These are phyloP conservation scores for Pyrrhia umbra DNA, from an alignment of 2,888 invertebrate genomes.

Conservation along the genomic window DNA sequence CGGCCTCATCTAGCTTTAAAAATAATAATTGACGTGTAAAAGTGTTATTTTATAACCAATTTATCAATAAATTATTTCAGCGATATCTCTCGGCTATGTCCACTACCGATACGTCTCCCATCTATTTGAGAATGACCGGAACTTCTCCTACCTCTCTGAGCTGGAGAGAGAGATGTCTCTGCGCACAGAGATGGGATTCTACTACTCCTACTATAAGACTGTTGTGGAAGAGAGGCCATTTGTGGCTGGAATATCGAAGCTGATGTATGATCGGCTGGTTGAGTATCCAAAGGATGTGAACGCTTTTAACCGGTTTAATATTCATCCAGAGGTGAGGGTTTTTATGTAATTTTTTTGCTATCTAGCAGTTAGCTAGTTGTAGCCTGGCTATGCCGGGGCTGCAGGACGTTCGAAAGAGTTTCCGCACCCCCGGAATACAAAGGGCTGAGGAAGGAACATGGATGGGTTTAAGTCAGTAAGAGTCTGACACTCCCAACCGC, in stretches of 20 bases:
- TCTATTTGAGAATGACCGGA: constrained; percentile 95
- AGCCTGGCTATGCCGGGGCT: no score
- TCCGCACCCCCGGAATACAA: no score
- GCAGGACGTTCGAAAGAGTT: no score
- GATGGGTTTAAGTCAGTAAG: no score
- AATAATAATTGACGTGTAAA: no score
- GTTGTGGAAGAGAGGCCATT: constrained; percentile 92
- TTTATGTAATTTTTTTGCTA: neutral
- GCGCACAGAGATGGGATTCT: constrained; percentile 96
- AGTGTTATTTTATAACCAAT: no score
- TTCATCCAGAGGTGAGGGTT: constrained; percentile 94
- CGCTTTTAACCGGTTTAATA: constrained; percentile 94
- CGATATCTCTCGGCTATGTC: constrained; percentile 89
- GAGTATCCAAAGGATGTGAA: constrained; percentile 96
- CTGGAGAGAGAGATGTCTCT: constrained; percentile 96
- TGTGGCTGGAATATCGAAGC: constrained; percentile 90
- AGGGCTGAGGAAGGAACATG: no score
- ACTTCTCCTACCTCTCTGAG: constrained; percentile 95
- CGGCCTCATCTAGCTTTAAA: no score
- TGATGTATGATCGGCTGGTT: constrained; percentile 93
- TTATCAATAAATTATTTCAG: no score
- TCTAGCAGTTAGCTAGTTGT: no score
- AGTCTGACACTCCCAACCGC: no score
- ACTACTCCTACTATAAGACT: constrained; percentile 96
- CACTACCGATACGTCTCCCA: constrained; percentile 92